These are phyloP conservation scores for Cephus cinctus DNA, from an alignment of 1,140 invertebrate genomes.

Conservation along the genomic window DNA sequence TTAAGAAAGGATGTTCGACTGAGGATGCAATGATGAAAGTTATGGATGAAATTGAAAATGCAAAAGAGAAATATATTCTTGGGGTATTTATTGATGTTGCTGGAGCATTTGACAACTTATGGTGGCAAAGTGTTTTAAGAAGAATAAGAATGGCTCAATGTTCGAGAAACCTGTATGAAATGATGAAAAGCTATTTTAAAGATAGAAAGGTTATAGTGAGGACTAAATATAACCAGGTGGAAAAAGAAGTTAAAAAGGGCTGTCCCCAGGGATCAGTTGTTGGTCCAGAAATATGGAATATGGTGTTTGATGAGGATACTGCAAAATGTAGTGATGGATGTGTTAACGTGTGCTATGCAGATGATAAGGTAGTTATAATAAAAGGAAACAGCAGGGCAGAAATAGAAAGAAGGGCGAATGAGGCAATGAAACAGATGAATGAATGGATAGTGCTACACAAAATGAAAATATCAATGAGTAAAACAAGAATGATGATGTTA, in stretches of 20 bases:
- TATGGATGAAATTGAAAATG: background rate
- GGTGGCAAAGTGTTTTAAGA: slow-evolving; percentile 33
- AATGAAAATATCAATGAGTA: slow-evolving; percentile 6
- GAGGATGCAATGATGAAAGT: slow-evolving; percentile 6
- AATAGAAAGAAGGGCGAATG: slow-evolving; percentile 7
- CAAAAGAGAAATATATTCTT: slow-evolving; percentile 23
- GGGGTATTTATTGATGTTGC: slow-evolving; percentile 40
- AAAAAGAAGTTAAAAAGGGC: background rate
- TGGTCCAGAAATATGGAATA: slow-evolving; percentile 25
- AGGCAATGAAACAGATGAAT: slow-evolving; percentile 7
- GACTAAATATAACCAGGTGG: background rate
- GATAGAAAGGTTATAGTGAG: background rate
- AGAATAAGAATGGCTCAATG: slow-evolving; percentile 17
- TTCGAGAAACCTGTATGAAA: background rate
- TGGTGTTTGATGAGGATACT: slow-evolving; percentile 25
- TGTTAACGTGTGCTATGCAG: slow-evolving; percentile 24
- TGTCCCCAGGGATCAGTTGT: slow-evolving; percentile 18
- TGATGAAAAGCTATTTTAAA: slow-evolving; percentile 10
- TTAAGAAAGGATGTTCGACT: background rate
- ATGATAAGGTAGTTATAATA: slow-evolving; percentile 20
- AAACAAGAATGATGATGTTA: background rate
- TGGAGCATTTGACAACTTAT: slow-evolving; percentile 43
- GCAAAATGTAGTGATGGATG: background rate
- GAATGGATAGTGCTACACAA: background rate
- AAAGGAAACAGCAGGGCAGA: slow-evolving; percentile 13